Base-by-base conservation (phyloP, 1,140 invertebrate genomes). In the Aphelinus atriplicis region DNA sequence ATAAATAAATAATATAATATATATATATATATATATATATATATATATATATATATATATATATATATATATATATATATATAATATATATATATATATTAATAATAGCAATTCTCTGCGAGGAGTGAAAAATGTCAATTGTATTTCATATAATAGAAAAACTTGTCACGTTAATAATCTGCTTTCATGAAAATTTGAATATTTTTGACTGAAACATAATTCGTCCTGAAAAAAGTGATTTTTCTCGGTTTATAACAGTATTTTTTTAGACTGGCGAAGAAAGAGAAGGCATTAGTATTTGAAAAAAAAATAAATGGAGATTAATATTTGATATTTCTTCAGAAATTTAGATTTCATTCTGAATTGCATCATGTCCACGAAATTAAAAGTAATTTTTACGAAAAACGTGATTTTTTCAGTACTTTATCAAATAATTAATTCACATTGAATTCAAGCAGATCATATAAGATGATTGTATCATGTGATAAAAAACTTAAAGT, bases 401-500 rank as follows among this genome's bases (percentile, higher is more conserved):
- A 72, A 65, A 56, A 10, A 65, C 50, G 46, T n/a, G n/a, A 47
- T 64, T 63, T 53, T 64, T 70, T 45, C n/a, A 56, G 48, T 62
- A 68, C 63, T 74, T 74, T 26, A 26, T 63, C 26, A 74, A 74
- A 50, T 62, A 55, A 74, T 61, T 3, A 48, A 69, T 69, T 69
- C 61, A 7, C 63, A 57, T 62, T 47, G 65, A 50, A n/a, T 50
- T 50, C 68, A 73, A 68, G 3, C 58, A 63, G 64, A 74, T 62
- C 43, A 5, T 2, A 62, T 42, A 63, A 68, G 57, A 68, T 74
- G 57, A 62, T 62, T 3, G 47, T 64, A 74, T 70, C 57, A 58
- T 75, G 67, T 75, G 73, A 75, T 75, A 75, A 75, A 53, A 48
- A 46, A 75, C 67, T 75, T 75, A 75, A 69, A 51, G 5, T 3